Conservation (phyloP, 2,888 invertebrate genomes). For the Mythimna albipuncta region DNA sequence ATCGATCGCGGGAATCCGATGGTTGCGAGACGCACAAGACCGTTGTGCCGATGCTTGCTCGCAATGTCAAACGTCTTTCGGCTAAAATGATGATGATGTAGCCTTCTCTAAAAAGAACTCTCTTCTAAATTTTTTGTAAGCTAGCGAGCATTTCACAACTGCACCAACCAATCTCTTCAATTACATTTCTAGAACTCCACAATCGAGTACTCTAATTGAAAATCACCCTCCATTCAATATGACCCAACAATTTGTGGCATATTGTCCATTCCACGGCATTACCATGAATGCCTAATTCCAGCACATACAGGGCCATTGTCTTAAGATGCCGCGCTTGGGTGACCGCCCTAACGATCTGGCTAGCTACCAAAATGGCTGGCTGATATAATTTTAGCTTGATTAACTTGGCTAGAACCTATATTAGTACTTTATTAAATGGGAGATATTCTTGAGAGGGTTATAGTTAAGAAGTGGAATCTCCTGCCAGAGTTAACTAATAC, state of each 20-base stretch:
- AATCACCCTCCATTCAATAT: not conserved
- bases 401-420: constrained; percentile 1
- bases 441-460: not conserved
- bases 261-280: constrained; percentile 13
- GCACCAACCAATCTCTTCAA: no score
- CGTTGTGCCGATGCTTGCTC: no score
- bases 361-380: constrained; percentile 36
- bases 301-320: constrained; percentile 37
- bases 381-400: constrained; percentile 32
- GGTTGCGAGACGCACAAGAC: no score
- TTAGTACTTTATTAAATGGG: constrained; percentile 7
- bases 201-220: not conserved
- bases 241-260: constrained; percentile 27
- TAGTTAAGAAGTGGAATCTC: no score
- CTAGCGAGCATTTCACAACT: no score
- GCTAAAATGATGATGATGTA: no score
- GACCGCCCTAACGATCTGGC: constrained; percentile 46
- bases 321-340: constrained; percentile 40
- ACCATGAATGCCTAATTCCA: constrained; percentile 23
- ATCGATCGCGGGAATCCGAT: no score
- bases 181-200: not conserved
- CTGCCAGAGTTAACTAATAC: no score
- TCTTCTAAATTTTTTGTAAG: no score
- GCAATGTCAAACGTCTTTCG: no score
- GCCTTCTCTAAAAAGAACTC: no score